Evolutionary conservation across 2,797 vertebrate species (phyloP).

Genomic region (Glossophaga mutica): DNA sequence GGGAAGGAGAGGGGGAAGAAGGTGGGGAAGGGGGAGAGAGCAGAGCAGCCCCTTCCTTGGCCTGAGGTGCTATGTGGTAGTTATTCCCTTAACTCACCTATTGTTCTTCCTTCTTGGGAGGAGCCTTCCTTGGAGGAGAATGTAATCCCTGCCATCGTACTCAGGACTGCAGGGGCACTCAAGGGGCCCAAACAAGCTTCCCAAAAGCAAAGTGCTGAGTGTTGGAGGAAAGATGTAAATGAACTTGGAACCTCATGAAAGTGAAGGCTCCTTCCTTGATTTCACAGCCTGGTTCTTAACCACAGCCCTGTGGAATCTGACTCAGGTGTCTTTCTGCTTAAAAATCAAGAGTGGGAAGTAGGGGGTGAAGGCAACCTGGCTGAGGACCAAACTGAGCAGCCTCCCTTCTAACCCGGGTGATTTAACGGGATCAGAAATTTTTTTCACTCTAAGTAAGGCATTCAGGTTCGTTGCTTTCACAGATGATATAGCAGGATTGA

Average conservation of each 20-base stretch:
- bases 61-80: neutral
- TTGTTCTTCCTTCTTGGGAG: neutral
- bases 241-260: constrained; percentile 8
- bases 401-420: neutral
- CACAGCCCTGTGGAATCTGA: neutral
- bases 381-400: neutral
- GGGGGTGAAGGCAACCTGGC: neutral
- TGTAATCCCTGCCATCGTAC: neutral
- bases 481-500: neutral
- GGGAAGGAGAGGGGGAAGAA: too few species aligned
- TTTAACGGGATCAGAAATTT: neutral
- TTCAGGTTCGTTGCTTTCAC: neutral
- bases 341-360: neutral
- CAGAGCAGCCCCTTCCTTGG: neutral
- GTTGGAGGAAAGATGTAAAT: neutral
- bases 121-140: neutral
- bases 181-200: neutral
- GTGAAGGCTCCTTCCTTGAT: neutral
- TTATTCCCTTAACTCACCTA: neutral
- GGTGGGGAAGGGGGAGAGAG: neutral
- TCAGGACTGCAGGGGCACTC: neutral
- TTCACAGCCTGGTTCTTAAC: neutral
- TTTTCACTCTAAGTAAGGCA: neutral
- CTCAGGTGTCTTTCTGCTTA: neutral
- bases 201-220: neutral